Evolutionary conservation across 2,797 vertebrate genomes (phyloP), one percentile per base, ranked within the genome.

Genomic region (Fistularia commersonii): DNA sequence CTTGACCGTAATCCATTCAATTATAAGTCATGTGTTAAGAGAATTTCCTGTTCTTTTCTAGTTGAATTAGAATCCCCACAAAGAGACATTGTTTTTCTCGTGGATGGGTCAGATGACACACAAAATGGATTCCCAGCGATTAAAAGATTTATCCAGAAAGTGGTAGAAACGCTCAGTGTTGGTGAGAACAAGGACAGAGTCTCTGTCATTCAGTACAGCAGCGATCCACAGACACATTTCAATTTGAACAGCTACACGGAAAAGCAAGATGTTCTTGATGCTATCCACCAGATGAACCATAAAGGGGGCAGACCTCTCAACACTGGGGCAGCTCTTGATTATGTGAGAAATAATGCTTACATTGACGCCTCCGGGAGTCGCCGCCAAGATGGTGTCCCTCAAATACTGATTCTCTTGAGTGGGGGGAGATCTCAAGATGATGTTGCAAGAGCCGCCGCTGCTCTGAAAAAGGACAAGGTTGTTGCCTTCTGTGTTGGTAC

Each of bases 151-250:
- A 88, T 96, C 0, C 84, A 89, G 69, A 86, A 68, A 66, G 74
- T 97, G 13, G 87, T 96, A 1, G 89, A 86, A 49, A 77, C 66
- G 42, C 69, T 97, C 69, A 89, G 77, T 0, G 82, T 97, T 79
- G 92, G 88, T 64, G 90, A 91, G 5, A 92, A 92, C 63, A 86
- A 82, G 57, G 94, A 93, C 41, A 84, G 88, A 42, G 82, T 97
- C 23, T 90, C 93, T 0, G 91, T 97, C 63, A 88, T 97, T 47
- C 94, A 97, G 80, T 95, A 94, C 77, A 94, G 93, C 0, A 88
- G 82, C 14, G 88, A 92, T 8, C 80, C 90, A 54, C 79, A 70
- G 0, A 90, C 88, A 47, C 88, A 95, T 72, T 95, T 96, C 62
- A 82, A 80, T 57, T 82, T 97, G 54, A 94, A 94, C 0, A 87